Evolutionary conservation across 2,888 invertebrate genomes (phyloP).

Genomic region (Drosophila pegasa): DNA sequence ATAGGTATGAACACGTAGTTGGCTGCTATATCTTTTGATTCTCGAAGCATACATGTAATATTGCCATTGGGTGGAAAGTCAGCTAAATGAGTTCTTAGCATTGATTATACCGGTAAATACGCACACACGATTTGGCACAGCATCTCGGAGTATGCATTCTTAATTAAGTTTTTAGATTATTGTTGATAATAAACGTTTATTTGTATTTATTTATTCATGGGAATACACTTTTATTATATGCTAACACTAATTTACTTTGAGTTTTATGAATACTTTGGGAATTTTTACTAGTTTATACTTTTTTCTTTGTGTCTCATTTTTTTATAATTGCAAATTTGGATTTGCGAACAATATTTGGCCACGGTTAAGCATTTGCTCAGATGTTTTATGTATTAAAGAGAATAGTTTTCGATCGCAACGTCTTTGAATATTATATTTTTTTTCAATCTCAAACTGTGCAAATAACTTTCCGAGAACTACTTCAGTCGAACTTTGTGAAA

Average conservation of each 20-base stretch:
- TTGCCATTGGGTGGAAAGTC: background rate
- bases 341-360: background rate
- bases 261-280: too few species aligned
- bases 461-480: conserved; percentile 56
- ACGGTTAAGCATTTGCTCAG: background rate
- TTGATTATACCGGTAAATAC: conserved; percentile 32
- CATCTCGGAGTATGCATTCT: background rate
- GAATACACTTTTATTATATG: conserved; percentile 2
- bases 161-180: background rate
- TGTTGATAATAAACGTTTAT: background rate
- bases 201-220: background rate
- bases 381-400: background rate
- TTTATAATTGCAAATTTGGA: background rate
- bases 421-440: background rate
- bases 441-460: conserved; percentile 45
- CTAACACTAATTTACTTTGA: conserved; percentile 3
- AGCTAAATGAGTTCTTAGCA: conserved; percentile 2
- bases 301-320: background rate
- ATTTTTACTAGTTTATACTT: background rate
- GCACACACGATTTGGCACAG: conserved; percentile 13
- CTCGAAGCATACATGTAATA: conserved; percentile 1
- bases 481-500: conserved; percentile 55
- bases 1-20: background rate
- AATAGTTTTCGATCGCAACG: background rate
- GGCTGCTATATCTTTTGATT: background rate